Conservation (phyloP, 1,140 invertebrate genomes). For the Penaeus japonicus region DNA sequence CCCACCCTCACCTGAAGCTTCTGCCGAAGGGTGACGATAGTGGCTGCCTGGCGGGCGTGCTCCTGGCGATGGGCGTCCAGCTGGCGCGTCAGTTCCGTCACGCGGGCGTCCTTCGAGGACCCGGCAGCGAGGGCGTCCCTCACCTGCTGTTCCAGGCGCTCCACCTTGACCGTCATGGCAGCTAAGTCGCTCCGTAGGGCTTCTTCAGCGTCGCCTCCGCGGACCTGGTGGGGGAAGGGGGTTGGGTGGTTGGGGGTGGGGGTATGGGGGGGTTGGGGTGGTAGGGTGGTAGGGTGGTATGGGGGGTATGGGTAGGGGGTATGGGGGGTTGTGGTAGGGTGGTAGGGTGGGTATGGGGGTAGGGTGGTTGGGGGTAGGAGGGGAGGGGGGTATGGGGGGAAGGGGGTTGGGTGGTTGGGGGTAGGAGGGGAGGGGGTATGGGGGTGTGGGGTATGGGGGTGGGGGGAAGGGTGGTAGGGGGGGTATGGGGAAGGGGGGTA, state of each 20-base stretch:
- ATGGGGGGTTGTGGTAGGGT: too few relatives aligned
- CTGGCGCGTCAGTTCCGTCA: constrained; percentile 47
- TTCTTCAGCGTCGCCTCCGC: constrained; percentile 41
- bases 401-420: too few relatives aligned
- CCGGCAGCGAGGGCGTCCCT: constrained; percentile 13
- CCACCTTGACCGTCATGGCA: constrained; percentile 40
- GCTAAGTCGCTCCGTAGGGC: constrained; percentile 51
- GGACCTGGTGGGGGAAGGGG: not conserved
- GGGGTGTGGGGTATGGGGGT: too few relatives aligned
- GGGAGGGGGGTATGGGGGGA: too few relatives aligned
- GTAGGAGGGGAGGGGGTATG: too few relatives aligned
- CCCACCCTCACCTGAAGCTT: constrained; percentile 73
- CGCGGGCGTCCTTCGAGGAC: constrained; percentile 22
- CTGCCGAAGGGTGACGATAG: constrained; percentile 79
- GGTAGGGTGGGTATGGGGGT: too few relatives aligned
- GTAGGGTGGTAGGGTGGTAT: too few relatives aligned
- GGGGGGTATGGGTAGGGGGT: too few relatives aligned
- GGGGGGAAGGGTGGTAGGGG: too few relatives aligned
- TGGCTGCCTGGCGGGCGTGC: constrained; percentile 78
- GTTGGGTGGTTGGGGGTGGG: not conserved
- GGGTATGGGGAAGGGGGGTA: too few relatives aligned
- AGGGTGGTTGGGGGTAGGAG: too few relatives aligned
- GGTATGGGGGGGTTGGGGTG: too few relatives aligned
- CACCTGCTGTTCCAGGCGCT: constrained; percentile 49
- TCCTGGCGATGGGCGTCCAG: constrained; percentile 70